Evolutionary conservation across 2,113 vertebrate genomes (phyloP), one percentile per base, ranked within the genome.

Genomic region (Ammodytes marinus): DNA sequence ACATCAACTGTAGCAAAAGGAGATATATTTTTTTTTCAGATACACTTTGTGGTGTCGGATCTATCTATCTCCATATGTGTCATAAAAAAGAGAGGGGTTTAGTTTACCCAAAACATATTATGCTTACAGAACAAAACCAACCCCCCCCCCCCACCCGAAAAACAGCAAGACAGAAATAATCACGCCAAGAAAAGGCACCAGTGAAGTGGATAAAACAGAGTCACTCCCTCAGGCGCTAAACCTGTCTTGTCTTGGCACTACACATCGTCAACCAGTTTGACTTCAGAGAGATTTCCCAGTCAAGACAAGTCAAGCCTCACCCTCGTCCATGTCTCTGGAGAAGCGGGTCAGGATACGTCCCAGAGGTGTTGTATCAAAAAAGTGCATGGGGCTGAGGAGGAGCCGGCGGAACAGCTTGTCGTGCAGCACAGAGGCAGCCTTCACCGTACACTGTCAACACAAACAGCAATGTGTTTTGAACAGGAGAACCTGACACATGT

Each of bases 251-350:
- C 79, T 87, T 42, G 17, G 35, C 77, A 78, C 80, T 84, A 83
- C 86, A 88, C 78, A 54, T 86, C 84, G 86, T 87, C 86, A 90
- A 74, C 71, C 74, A 43, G 65, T 47, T 77, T 76, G 80, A 89
- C 87, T 88, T 86, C 58, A 69, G 76, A 86, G 68, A 57, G 70
- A 72, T 74, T 80, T 83, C 71, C 67, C 69, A 84, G 86, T 88
- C 76, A 77, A 78, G 73, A 81, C 74, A 87, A 79, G 86, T 91
- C 84, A 82, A 57, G 27, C 53, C 95, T 95, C 83, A 96, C 96
- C 96, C 89, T 96, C 95, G 59, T 96, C 96, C 93, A 96, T 95
- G 93, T 96, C 96, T 82, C 91, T 92, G 88, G 96, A 96, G 93
- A 96, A 96, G 72, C 95, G 95, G 89, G 92, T 96, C 87, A 96